Conservation (phyloP, 2,113 vertebrate species). For the Chelonoidis abingdonii region DNA sequence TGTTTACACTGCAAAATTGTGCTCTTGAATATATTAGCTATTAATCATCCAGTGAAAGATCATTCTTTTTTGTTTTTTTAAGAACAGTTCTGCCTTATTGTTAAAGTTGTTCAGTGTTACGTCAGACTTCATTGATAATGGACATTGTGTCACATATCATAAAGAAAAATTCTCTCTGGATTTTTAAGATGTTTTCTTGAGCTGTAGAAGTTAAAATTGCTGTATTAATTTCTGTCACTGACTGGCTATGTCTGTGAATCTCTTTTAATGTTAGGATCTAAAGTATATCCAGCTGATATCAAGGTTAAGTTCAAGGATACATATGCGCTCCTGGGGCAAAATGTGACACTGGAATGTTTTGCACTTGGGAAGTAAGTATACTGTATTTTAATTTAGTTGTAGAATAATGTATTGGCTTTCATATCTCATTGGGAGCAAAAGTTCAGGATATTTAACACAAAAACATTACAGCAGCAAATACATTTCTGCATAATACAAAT, state of each 20-base stretch:
- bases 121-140: not conserved
- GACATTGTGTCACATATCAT: not conserved
- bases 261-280: slow-evolving; percentile 81
- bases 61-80: not conserved
- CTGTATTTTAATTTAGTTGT: not conserved
- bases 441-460: not conserved
- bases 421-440: not conserved
- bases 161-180: not conserved
- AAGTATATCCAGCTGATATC: slow-evolving; percentile 95
- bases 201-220: not conserved
- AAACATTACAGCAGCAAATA: slow-evolving; percentile 24
- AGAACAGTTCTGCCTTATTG: not conserved
- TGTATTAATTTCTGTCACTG: not conserved
- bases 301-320: slow-evolving; percentile 92
- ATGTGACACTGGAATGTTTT: slow-evolving; percentile 96
- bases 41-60: not conserved
- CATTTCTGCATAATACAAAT: slow-evolving; percentile 27
- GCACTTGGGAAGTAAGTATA: slow-evolving; percentile 97
- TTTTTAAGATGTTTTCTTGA: not conserved
- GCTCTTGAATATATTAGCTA: not conserved
- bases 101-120: not conserved
- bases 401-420: slow-evolving; percentile 4
- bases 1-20: not conserved
- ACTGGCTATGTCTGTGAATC: not conserved
- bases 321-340: slow-evolving; percentile 89